These are phyloP conservation scores for Hydractinia symbiolongicarpus DNA, from an alignment of 30 jellyfish, hydroid and myxozoan species.

Conservation along the genomic window DNA sequence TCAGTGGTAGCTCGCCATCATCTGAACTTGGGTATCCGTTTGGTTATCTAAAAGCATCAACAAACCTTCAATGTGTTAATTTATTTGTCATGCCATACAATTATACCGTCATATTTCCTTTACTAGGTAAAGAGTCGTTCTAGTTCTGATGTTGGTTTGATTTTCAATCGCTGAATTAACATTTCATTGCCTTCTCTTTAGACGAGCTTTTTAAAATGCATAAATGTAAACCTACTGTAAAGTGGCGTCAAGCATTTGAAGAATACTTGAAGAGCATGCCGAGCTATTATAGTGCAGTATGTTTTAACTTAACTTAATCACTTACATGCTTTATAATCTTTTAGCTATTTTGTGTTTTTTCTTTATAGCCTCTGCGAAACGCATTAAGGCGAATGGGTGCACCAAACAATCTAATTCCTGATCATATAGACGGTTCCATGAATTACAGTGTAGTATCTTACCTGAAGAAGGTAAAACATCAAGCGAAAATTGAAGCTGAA, in stretches of 20 bases:
- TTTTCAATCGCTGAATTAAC: not conserved
- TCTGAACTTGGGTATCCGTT: slow-evolving; percentile 80
- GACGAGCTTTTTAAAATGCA: slow-evolving; percentile 89
- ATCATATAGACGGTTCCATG: slow-evolving; percentile 89
- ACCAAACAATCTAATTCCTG: slow-evolving; percentile 84
- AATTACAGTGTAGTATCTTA: slow-evolving; percentile 75
- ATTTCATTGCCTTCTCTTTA: slow-evolving; percentile 12
- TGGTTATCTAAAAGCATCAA: slow-evolving; percentile 93
- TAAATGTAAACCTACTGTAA: slow-evolving; percentile 73
- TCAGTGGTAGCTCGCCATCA: slow-evolving; percentile 79
- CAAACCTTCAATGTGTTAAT: slow-evolving; percentile 86
- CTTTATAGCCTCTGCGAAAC: slow-evolving; percentile 72
- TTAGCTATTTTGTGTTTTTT: not conserved
- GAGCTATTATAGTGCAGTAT: slow-evolving; percentile 75
- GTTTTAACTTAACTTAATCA: not conserved
- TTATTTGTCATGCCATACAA: slow-evolving; percentile 94
- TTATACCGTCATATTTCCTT: slow-evolving; percentile 79
- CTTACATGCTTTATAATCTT: not conserved
- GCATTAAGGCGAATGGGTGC: slow-evolving; percentile 93
- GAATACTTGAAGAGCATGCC: slow-evolving; percentile 82
- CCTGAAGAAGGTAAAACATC: slow-evolving; percentile 80
- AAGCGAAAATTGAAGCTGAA: slow-evolving; percentile 48
- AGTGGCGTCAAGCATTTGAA: slow-evolving; percentile 90
- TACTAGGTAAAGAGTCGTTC: slow-evolving; percentile 66
- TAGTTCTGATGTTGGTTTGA: not conserved